Conservation (phyloP, 2,888 invertebrate species). For the Phaonia tiefii region DNA sequence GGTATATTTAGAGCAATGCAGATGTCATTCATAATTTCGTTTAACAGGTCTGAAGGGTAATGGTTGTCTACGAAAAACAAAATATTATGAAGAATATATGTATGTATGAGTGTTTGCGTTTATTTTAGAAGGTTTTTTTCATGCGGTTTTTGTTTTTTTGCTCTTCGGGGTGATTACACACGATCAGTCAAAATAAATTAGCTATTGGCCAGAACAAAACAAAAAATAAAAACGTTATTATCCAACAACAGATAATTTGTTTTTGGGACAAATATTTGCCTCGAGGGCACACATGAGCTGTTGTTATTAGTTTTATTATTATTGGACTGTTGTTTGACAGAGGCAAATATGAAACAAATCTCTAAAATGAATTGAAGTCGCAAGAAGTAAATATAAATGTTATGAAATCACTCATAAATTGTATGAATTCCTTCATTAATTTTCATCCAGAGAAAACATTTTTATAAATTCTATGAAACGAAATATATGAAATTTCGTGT, state of each 20-base stretch:
- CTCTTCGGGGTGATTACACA: neutral
- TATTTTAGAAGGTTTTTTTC: slow-evolving; percentile 33
- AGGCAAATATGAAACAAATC: no score
- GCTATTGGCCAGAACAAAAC: neutral
- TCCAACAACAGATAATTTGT: slow-evolving; percentile 11
- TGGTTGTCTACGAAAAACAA: neutral
- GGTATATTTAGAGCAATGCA: no score
- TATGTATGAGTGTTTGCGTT: neutral
- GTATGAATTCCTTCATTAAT: no score
- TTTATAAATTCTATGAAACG: no score
- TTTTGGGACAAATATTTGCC: neutral
- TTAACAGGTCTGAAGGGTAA: slow-evolving; percentile 43
- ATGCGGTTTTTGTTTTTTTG: slow-evolving; percentile 1
- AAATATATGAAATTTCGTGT: no score
- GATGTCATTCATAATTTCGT: slow-evolving; percentile 50
- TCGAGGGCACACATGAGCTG: neutral
- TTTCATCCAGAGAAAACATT: no score
- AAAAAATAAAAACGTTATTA: neutral
- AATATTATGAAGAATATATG: neutral
- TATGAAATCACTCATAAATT: no score
- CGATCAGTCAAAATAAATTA: slow-evolving; percentile 50
- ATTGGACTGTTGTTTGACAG: neutral
- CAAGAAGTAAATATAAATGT: no score
- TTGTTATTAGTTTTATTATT: slow-evolving; percentile 10
- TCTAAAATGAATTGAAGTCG: no score